A percentile compares a stretch with the other conserved stretches of the same genome.
Evolutionary conservation across 1,140 invertebrate species (phyloP).

Genomic region (Aphidius gifuensis): DNA sequence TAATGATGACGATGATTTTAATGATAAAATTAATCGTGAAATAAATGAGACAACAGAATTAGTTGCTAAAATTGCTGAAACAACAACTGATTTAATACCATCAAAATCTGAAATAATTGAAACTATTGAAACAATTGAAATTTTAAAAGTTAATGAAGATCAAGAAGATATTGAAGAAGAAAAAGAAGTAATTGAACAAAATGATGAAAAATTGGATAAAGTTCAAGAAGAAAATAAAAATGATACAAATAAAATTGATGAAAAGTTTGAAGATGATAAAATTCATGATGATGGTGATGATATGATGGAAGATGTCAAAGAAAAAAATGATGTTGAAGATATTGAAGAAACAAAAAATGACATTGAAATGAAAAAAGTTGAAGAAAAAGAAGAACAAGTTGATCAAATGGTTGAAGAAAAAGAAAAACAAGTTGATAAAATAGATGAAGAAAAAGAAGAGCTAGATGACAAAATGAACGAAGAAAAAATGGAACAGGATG

Average conservation of each 20-base stretch:
- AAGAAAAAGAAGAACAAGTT: too few relatives aligned
- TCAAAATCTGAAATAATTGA: conserved; percentile 15
- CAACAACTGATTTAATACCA: not conserved
- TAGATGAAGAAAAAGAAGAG: too few relatives aligned
- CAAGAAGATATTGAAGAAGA: conserved; percentile 24
- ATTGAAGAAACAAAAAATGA: not conserved
- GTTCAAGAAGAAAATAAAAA: too few relatives aligned
- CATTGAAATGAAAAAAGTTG: too few relatives aligned
- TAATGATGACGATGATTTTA: conserved; percentile 15
- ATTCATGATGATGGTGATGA: conserved; percentile 14
- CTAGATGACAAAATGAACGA: too few relatives aligned
- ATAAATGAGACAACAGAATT: conserved; percentile 21
- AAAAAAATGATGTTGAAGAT: conserved; percentile 8
- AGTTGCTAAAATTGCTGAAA: conserved; percentile 23
- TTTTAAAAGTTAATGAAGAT: conserved; percentile 43
- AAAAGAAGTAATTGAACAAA: not conserved
- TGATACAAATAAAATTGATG: conserved; percentile 3
- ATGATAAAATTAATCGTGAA: conserved; percentile 19
- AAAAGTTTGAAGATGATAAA: not conserved
- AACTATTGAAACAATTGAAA: conserved; percentile 47
- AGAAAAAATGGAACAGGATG: too few relatives aligned
- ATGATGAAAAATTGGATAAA: not conserved
- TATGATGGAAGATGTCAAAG: conserved; percentile 12
- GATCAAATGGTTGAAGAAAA: too few relatives aligned
- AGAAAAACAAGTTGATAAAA: too few relatives aligned